A percentile compares a stretch with the other conserved stretches of the same genome.
Evolutionary conservation across 2,888 invertebrate species (phyloP).

Genomic region (Camponotus fellah): DNA sequence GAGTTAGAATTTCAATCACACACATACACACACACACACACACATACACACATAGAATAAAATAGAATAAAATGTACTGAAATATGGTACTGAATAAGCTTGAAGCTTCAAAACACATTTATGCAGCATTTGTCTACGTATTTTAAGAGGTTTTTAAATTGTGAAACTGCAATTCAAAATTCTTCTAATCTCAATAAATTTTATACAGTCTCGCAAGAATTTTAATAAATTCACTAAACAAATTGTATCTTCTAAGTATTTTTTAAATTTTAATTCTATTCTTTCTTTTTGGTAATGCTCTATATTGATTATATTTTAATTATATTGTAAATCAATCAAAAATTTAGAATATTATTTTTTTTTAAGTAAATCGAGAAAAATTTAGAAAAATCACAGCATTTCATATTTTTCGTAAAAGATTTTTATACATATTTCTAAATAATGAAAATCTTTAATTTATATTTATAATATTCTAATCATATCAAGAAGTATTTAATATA

Average conservation of each 20-base stretch:
- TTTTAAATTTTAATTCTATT: background rate
- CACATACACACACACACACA: no score
- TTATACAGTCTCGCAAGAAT: background rate
- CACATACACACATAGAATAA: no score
- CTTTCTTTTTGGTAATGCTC: background rate
- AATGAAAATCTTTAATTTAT: background rate
- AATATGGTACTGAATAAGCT: background rate
- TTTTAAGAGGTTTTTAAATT: background rate
- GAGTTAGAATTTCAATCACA: slow-evolving; percentile 3
- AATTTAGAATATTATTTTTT: background rate
- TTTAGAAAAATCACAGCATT: background rate
- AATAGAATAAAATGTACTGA: slow-evolving; percentile 2
- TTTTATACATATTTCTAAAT: background rate
- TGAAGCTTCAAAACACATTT: background rate
- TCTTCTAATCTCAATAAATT: background rate
- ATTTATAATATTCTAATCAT: background rate
- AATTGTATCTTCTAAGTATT: background rate
- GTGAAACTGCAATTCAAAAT: background rate
- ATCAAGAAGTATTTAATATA: background rate
- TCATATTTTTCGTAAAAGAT: background rate
- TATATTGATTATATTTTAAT: background rate
- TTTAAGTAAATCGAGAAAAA: background rate
- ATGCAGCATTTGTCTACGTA: background rate
- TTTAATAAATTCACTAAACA: background rate
- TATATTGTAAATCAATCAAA: background rate